phyloP scores from a whole-genome alignment of 2,113 vertebrate species.

The Pogona vitticeps region DNA sequence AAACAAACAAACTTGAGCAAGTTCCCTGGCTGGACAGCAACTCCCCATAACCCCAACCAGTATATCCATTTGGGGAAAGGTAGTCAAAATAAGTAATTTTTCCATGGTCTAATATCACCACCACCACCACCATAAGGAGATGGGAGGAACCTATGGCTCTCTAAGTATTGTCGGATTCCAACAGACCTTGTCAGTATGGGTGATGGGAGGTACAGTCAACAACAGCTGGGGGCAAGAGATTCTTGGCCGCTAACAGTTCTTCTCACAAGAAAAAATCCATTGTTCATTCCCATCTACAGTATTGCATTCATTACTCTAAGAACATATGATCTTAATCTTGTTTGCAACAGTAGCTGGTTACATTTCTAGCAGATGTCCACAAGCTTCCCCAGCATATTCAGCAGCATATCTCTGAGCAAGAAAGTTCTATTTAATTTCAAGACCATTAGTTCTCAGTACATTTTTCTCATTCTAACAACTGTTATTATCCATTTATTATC shows the following conservation, averaged over 20 bases:
- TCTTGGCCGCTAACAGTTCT: not conserved
- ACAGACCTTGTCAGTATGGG: not conserved
- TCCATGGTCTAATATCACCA: not conserved
- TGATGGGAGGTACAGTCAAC: not conserved
- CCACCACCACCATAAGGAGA: not conserved
- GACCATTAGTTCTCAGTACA: not conserved
- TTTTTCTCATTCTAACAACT: not conserved
- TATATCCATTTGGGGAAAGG: too few species aligned
- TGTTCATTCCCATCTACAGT: not conserved
- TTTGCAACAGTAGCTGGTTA: not conserved
- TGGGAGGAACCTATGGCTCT: not conserved
- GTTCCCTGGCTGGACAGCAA: too few species aligned
- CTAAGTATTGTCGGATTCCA: not conserved
- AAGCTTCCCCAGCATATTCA: not conserved
- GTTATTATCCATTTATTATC: not conserved
- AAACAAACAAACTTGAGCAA: too few species aligned
- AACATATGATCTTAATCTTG: not conserved
- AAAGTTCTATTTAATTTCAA: not conserved
- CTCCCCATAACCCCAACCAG: too few species aligned
- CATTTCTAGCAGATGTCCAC: not conserved
- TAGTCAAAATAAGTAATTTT: too few species aligned
- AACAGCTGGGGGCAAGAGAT: not conserved
- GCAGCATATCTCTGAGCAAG: not conserved
- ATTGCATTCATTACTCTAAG: not conserved
- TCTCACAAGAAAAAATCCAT: not conserved